phyloP scores from a whole-genome alignment of 2,888 invertebrate genomes.

The Hirtodrosophila duncani region DNA sequence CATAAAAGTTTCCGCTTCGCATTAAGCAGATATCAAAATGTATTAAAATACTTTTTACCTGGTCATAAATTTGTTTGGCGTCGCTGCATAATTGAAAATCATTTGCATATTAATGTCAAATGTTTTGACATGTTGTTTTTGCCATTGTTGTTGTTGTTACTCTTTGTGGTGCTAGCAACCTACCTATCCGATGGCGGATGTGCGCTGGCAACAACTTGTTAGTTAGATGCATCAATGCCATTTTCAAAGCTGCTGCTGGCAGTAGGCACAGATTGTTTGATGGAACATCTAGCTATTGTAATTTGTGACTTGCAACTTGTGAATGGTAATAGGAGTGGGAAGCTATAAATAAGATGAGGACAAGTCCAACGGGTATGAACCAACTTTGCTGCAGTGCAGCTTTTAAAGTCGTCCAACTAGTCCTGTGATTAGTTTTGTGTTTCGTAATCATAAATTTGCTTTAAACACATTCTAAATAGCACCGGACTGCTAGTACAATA shows the following conservation, averaged over 20 bases:
- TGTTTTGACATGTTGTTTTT: conserved; percentile 47
- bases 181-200: conserved; percentile 34
- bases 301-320: too few relatives aligned
- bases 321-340: conserved; percentile 36
- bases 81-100: conserved; percentile 33
- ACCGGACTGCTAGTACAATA: too few relatives aligned
- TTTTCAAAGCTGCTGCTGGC: conserved; percentile 39
- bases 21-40: conserved; percentile 35
- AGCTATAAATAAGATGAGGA: conserved; percentile 35
- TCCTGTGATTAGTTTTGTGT: too few relatives aligned
- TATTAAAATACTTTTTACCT: conserved; percentile 39
- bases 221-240: conserved; percentile 42
- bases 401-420: too few relatives aligned
- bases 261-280: conserved; percentile 3
- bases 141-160: conserved; percentile 7
- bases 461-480: too few relatives aligned
- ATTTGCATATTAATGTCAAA: conserved; percentile 67
- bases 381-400: too few relatives aligned
- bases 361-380: too few relatives aligned
- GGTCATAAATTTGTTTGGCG: conserved; percentile 45
- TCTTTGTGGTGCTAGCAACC: too few relatives aligned
- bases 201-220: conserved; percentile 31
- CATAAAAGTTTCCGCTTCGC: conserved; percentile 62
- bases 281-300: too few relatives aligned
- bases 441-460: too few relatives aligned